Conservation (phyloP, 2,797 vertebrate species). For the Pteropus rufus region DNA sequence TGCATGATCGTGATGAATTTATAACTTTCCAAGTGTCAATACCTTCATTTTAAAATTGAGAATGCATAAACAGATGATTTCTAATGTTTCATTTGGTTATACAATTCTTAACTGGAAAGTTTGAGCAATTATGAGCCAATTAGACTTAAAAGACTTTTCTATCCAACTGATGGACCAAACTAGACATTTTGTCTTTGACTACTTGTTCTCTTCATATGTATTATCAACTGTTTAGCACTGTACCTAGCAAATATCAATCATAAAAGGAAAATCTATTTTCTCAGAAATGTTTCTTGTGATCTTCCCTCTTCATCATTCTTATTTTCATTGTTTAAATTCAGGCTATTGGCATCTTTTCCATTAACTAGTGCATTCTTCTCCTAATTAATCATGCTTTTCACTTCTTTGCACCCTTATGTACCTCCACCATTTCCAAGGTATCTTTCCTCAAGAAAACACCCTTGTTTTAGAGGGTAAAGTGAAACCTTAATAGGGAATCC, state of each 20-base stretch:
- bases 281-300: neutral
- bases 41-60: neutral
- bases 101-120: neutral
- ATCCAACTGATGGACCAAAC: neutral
- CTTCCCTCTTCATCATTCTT: neutral
- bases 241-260: neutral
- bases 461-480: neutral
- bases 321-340: neutral
- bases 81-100: neutral
- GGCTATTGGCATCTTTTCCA: neutral
- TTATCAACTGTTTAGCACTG: neutral
- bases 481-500: neutral
- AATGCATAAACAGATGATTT: neutral
- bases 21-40: neutral
- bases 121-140: neutral
- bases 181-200: neutral
- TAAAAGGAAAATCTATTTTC: neutral
- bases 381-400: neutral
- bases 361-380: neutral
- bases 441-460: neutral
- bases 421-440: neutral
- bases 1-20: neutral
- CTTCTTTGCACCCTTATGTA: neutral
- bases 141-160: neutral
- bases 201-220: neutral